Evolutionary conservation across 2,113 vertebrate genomes (phyloP).

Genomic region (Pterophyllum scalare): DNA sequence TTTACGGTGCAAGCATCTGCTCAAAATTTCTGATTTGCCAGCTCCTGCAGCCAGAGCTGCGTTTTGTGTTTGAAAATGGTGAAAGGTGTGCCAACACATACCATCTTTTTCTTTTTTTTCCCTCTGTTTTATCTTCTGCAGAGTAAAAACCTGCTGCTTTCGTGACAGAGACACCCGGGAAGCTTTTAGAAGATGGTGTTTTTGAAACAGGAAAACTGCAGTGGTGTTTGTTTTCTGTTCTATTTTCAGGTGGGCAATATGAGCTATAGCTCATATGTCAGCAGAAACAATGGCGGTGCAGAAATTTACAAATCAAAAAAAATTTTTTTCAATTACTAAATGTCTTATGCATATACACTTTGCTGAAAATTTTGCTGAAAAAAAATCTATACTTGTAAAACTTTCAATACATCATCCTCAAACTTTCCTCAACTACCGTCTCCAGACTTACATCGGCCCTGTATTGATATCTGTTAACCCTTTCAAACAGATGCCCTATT

Average conservation of each 20-base stretch:
- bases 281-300: not conserved
- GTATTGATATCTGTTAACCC: conserved; percentile 97
- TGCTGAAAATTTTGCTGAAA: not conserved
- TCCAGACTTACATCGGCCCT: conserved; percentile 94
- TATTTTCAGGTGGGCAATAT: not conserved
- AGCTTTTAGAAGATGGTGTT: not conserved
- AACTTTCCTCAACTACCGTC: conserved; percentile 58
- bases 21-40: not conserved
- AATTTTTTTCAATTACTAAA: not conserved
- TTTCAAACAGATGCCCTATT: conserved; percentile 99
- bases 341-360: fast-evolving
- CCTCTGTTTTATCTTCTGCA: not conserved
- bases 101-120: not conserved
- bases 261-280: not conserved
- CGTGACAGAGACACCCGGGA: not conserved
- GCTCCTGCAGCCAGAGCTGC: not conserved
- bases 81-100: fast-evolving
- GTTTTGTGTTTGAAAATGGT: not conserved
- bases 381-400: not conserved
- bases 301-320: not conserved
- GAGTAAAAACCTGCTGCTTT: not conserved
- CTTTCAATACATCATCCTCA: not conserved
- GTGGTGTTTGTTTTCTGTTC: not conserved
- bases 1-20: fast-evolving
- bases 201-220: too few species aligned